Evolutionary conservation across 2,113 vertebrate genomes (phyloP).

Genomic region (Orientallactaga bullata): DNA sequence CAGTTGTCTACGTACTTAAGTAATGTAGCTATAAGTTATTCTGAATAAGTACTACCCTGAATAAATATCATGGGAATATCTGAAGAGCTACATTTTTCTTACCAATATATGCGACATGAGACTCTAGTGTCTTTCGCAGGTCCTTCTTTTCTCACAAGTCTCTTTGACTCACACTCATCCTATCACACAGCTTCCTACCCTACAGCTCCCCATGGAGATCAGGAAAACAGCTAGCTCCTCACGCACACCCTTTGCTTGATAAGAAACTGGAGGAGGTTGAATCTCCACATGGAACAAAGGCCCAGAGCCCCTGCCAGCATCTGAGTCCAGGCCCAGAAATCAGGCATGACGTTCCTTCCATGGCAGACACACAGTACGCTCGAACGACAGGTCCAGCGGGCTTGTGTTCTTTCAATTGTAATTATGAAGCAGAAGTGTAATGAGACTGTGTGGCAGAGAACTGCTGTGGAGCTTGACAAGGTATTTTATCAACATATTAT

Average conservation of each 20-base stretch:
- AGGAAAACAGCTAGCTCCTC: background rate
- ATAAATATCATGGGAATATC: background rate
- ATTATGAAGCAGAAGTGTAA: constrained; percentile 73
- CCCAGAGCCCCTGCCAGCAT: constrained; percentile 41
- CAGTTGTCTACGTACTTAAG: background rate
- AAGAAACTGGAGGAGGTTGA: constrained; percentile 25
- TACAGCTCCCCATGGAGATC: background rate
- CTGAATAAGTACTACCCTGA: background rate
- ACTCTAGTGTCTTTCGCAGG: background rate
- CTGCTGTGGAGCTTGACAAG: constrained; percentile 66
- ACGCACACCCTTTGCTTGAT: background rate
- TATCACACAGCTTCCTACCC: background rate
- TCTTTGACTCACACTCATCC: background rate
- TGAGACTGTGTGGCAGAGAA: constrained; percentile 59
- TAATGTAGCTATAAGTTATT: background rate
- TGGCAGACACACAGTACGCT: background rate
- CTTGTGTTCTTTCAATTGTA: constrained; percentile 76
- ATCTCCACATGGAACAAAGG: background rate
- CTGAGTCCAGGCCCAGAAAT: constrained; percentile 62
- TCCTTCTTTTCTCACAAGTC: constrained; percentile 10
- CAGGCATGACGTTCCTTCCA: background rate
- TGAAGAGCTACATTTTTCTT: background rate
- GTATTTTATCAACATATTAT: constrained; percentile 66
- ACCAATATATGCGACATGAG: background rate
- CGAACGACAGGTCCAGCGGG: background rate